Evolutionary conservation across 2,797 vertebrate genomes (phyloP), one percentile per base, ranked within the genome.

Genomic region (Gastrophryne carolinensis): DNA sequence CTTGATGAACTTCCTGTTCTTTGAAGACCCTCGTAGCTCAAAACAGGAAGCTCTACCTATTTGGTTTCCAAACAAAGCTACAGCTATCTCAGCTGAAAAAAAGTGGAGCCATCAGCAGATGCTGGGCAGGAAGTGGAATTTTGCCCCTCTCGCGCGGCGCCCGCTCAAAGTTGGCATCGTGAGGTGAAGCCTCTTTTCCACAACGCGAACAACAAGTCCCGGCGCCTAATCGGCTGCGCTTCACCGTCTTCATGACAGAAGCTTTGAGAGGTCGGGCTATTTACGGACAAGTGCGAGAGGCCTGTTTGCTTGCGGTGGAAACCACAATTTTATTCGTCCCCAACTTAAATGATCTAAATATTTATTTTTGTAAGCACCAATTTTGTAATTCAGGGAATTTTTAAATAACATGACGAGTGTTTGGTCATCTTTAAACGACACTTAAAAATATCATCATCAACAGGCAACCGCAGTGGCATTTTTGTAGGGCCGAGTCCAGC

Each of bases 281-380:
- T 76, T 70, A 54, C 47, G 49, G 66, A n/a, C 27, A 37, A 37
- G 23, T 72, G 7, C 9, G 41, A 70, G 57, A 34, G 34, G 47
- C 58, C 57, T 35, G 50, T 27, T 37, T 57, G 73, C 53, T 62
- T 52, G 47, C 17, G 56, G 58, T 39, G 24, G 47, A 62, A 70
- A 70, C 73, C 74, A 70, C 74, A 70, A 63, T 47, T 60, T 53
- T 56, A 58, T 53, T 62, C 39, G 35, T 76, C 29, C 29, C 54
- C 21, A 26, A 53, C 32, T n/a, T 29, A 70, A 76, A 63, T 29
- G 61, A 47, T 53, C 30, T 15, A 62, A 68, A 75, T 69, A 75
- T 75, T 75, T 70, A 76, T 76, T 70, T 63, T 62, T 66, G 39
- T 44, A 44, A 49, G 61, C 24, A 67, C 49, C 10, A 15, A 27